Evolutionary conservation across 2,113 vertebrate species (phyloP).

Genomic region (Apteryx mantelli): DNA sequence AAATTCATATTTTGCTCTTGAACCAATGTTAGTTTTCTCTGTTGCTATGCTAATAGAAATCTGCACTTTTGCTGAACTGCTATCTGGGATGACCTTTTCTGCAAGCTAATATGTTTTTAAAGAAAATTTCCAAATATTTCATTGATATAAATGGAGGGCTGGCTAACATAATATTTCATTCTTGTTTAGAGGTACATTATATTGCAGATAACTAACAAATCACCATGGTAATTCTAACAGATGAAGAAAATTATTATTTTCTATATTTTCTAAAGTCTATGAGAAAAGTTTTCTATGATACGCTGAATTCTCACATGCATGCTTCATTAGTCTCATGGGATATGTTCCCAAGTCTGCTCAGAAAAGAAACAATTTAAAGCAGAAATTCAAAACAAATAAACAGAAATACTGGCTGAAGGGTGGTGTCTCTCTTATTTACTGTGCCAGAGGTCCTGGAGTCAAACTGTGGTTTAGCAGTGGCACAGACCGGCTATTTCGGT

Average conservation of each 20-base stretch:
- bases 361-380: not conserved
- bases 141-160: not conserved
- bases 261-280: not conserved
- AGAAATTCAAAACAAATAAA: conserved; percentile 39
- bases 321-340: not conserved
- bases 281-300: not conserved
- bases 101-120: not conserved
- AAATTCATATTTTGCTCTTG: not conserved
- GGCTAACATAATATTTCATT: not conserved
- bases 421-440: not conserved
- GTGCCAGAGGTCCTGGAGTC: not conserved
- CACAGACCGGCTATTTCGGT: not conserved
- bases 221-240: not conserved
- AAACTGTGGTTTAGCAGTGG: not conserved
- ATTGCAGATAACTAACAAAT: not conserved
- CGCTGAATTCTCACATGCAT: not conserved
- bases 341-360: not conserved
- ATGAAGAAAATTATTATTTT: not conserved
- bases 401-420: not conserved
- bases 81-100: not conserved
- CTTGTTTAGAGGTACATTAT: not conserved
- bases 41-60: not conserved
- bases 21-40: not conserved
- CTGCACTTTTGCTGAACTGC: not conserved
- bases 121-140: not conserved